Percentiles rank a stretch among this genome's conserved stretches.
Evolutionary conservation across 2,888 invertebrate genomes (phyloP).

Genomic region (Penaeus monodon): DNA sequence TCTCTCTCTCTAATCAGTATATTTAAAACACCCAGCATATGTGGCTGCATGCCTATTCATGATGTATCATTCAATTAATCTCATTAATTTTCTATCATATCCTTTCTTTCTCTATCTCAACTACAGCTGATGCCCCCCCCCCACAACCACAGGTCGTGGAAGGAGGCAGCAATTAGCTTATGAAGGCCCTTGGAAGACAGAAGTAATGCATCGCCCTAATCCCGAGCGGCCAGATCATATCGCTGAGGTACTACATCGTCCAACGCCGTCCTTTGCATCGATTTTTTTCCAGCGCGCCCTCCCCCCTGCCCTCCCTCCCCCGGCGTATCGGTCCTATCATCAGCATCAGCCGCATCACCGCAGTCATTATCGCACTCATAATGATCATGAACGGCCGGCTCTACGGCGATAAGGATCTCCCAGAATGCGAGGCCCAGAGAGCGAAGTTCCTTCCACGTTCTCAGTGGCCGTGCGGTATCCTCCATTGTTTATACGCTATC

Average conservation of each 20-base stretch:
- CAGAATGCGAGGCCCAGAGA: neutral
- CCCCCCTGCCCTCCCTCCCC: no score
- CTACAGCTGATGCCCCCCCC: no score
- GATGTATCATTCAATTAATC: no score
- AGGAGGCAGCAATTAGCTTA: no score
- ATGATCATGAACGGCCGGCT: constrained; percentile 14
- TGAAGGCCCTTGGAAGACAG: no score
- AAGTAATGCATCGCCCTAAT: no score
- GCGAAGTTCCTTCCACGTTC: neutral
- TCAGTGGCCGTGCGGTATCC: neutral
- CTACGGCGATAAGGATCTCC: neutral
- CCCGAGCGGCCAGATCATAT: no score
- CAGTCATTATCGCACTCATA: constrained; percentile 23
- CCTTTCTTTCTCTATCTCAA: no score
- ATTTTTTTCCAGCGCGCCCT: neutral
- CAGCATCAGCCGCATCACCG: constrained; percentile 12
- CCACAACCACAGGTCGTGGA: no score
- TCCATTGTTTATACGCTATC: neutral
- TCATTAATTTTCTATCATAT: no score
- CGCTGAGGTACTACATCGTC: constrained; percentile 6
- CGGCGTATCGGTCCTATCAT: neutral
- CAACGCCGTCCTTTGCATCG: constrained; percentile 7
- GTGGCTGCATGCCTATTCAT: no score
- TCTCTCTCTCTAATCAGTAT: neutral
- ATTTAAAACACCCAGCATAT: neutral